Percentiles rank a stretch among this genome's conserved stretches.
Evolutionary conservation across 1,140 invertebrate species (phyloP).

Genomic region (Oryctes rhinoceros): DNA sequence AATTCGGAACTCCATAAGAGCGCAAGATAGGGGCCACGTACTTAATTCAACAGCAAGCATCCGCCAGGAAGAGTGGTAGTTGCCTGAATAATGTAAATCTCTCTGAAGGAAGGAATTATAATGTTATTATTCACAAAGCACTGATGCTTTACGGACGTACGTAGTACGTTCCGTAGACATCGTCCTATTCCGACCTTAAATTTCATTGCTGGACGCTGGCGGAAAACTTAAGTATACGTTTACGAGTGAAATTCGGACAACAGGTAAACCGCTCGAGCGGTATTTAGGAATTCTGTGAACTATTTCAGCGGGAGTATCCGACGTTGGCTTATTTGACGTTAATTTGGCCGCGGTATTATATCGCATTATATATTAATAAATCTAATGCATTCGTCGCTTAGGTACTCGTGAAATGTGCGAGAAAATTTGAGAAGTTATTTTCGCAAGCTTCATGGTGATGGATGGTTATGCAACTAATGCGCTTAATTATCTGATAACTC

Average conservation of each 20-base stretch:
- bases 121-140: constrained; percentile 22
- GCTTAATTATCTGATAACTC: neutral
- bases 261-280: neutral
- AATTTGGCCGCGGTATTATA: neutral
- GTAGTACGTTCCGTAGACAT: neutral
- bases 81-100: constrained; percentile 14
- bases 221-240: neutral
- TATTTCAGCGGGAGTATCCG: neutral
- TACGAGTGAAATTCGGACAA: neutral
- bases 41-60: constrained; percentile 13
- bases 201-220: neutral
- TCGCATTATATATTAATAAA: neutral
- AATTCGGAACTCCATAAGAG: neutral
- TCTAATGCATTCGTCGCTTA: constrained; percentile 5
- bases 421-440: constrained; percentile 1
- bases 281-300: neutral
- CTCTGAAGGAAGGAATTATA: constrained; percentile 14
- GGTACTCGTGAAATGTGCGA: neutral
- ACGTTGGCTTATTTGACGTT: constrained; percentile 2
- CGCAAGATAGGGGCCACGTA: neutral
- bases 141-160: neutral
- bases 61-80: neutral
- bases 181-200: neutral
- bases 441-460: neutral
- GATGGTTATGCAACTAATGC: neutral